Conservation (phyloP, 1,140 invertebrate species). For the Himalopsyche phryganea region DNA sequence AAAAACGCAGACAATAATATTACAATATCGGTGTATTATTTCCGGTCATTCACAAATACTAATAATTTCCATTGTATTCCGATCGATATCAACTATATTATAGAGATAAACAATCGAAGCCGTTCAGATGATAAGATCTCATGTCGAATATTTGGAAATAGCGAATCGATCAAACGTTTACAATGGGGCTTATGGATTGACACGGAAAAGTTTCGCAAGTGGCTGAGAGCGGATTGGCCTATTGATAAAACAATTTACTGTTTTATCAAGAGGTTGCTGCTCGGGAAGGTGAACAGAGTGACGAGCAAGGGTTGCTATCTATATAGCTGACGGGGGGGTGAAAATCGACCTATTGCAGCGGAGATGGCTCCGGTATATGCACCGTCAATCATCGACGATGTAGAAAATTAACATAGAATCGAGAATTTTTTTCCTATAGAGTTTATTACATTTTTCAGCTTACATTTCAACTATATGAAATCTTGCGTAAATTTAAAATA, state of each 20-base stretch:
- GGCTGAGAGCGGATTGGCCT: neutral
- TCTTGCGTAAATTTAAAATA: too few species aligned
- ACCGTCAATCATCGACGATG: neutral
- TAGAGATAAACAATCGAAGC: neutral
- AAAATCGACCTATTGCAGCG: neutral
- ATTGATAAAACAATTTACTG: constrained; percentile 18
- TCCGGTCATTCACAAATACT: neutral
- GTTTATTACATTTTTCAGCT: too few species aligned
- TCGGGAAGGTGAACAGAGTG: neutral
- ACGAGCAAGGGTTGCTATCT: neutral
- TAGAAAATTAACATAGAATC: too few species aligned
- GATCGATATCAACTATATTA: neutral
- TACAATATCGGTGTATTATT: too few species aligned
- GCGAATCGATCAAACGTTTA: neutral
- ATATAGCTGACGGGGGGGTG: neutral
- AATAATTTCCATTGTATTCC: too few species aligned
- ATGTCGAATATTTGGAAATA: neutral
- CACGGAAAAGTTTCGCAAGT: neutral
- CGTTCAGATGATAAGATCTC: neutral
- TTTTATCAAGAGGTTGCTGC: neutral
- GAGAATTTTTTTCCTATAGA: too few species aligned
- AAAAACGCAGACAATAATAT: too few species aligned
- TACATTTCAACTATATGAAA: too few species aligned
- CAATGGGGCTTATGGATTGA: neutral
- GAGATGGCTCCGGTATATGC: neutral